Percentiles rank a stretch among this genome's conserved stretches.
These are phyloP conservation scores for Brachionichthys hirsutus DNA, from an alignment of 2,113 vertebrate genomes.

Conservation along the genomic window DNA sequence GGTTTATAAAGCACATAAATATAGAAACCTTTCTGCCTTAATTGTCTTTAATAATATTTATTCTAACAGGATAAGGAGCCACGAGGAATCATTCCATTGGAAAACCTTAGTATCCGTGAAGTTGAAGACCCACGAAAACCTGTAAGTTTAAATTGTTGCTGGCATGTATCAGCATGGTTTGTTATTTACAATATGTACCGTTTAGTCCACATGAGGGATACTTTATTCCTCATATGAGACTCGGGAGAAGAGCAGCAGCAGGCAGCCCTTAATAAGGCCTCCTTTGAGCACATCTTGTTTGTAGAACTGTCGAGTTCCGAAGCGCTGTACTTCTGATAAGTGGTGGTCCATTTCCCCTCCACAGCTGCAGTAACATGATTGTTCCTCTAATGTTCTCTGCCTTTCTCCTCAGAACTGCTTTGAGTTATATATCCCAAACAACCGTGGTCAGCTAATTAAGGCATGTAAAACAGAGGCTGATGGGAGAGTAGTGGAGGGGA, in stretches of 20 bases:
- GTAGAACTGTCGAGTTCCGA: no score
- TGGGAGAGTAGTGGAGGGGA: constrained; percentile 90
- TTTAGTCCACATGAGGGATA: no score
- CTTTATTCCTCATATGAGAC: no score
- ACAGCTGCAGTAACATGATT: background rate
- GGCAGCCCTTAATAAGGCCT: no score
- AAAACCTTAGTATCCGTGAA: constrained; percentile 92
- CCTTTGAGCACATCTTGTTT: no score
- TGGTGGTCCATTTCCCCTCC: no score
- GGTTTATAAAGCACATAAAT: background rate
- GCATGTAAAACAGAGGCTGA: constrained; percentile 93
- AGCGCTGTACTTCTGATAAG: no score
- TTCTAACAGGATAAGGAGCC: constrained; percentile 78
- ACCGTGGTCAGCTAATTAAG: constrained; percentile 92
- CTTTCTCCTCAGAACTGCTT: constrained; percentile 85
- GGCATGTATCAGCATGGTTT: background rate
- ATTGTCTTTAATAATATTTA: constrained; percentile 13
- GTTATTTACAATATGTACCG: background rate
- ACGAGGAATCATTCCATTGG: constrained; percentile 85
- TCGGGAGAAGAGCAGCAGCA: no score
- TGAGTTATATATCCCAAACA: constrained; percentile 92
- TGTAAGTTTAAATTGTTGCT: constrained; percentile 36
- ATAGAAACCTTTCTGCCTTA: background rate
- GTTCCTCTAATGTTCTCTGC: background rate
- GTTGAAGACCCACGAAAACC: constrained; percentile 87